Percentiles rank a stretch among this genome's conserved stretches.
Evolutionary conservation across 2,888 invertebrate genomes (phyloP).

Genomic region (Metallyticus violacea): DNA sequence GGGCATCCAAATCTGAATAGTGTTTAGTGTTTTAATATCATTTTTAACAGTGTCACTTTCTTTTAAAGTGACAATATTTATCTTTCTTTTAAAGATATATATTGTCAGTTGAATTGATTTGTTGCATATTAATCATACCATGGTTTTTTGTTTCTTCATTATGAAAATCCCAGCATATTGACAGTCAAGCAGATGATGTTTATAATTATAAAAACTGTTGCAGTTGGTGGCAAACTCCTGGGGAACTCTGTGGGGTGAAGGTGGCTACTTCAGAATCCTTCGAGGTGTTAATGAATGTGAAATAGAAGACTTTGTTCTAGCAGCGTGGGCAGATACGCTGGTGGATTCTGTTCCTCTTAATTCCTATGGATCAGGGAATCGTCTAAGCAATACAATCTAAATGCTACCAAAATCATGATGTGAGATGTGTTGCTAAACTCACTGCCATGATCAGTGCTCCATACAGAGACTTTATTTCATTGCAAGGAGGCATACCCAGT

Average conservation of each 20-base stretch:
- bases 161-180: no score
- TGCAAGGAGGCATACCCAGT: not conserved
- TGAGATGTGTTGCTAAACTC: not conserved
- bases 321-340: conserved; percentile 62
- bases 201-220: no score
- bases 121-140: no score
- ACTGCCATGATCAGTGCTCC: not conserved
- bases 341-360: conserved; percentile 4
- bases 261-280: conserved; percentile 83
- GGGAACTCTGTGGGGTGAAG: conserved; percentile 89
- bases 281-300: conserved; percentile 84
- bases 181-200: no score
- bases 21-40: no score
- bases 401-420: not conserved
- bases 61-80: no score
- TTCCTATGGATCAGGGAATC: not conserved
- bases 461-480: not conserved
- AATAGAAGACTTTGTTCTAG: conserved; percentile 87
- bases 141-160: no score
- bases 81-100: no score
- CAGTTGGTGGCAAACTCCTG: conserved; percentile 93
- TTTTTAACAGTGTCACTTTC: no score
- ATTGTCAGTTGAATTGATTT: no score
- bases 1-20: no score
- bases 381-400: conserved; percentile 14